A percentile compares a stretch with the other conserved stretches of the same genome.
These are phyloP conservation scores for Drosophila dunni DNA, from an alignment of 1,140 invertebrate species.

Conservation along the genomic window DNA sequence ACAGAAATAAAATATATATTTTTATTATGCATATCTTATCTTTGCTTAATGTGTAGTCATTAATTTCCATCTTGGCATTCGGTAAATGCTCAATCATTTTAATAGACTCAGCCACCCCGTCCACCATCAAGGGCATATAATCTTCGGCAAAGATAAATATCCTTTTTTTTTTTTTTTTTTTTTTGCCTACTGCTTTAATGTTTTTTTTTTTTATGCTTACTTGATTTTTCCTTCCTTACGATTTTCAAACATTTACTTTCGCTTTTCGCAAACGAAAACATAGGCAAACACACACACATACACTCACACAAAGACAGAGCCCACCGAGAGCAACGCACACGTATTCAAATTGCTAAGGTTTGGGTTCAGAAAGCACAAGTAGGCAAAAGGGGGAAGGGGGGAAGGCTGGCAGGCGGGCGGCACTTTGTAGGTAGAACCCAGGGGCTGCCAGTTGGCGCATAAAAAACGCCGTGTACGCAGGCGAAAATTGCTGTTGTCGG, in stretches of 20 bases:
- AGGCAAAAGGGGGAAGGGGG: too few relatives aligned
- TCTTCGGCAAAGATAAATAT: slow-evolving; percentile 57
- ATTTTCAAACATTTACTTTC: slow-evolving; percentile 84
- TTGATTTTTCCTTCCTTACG: slow-evolving; percentile 82
- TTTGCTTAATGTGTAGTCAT: slow-evolving; percentile 20
- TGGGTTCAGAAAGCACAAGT: slow-evolving; percentile 20
- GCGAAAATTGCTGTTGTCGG: slow-evolving; percentile 73
- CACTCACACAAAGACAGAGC: slow-evolving; percentile 1
- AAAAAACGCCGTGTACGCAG: slow-evolving; percentile 78
- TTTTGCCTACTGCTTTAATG: neutral
- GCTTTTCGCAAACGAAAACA: slow-evolving; percentile 78
- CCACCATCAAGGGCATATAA: slow-evolving; percentile 43
- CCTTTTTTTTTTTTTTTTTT: slow-evolving; percentile 26
- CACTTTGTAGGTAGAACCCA: slow-evolving; percentile 39
- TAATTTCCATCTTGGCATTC: slow-evolving; percentile 34
- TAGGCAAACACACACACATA: slow-evolving; percentile 65
- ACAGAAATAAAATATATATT: slow-evolving; percentile 24
- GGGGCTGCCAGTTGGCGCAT: slow-evolving; percentile 60
- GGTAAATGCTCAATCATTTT: slow-evolving; percentile 50
- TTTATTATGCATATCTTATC: slow-evolving; percentile 25
- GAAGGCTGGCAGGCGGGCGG: neutral
- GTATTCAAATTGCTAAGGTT: slow-evolving; percentile 70
- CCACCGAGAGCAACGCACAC: slow-evolving; percentile 38
- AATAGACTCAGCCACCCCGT: slow-evolving; percentile 24
- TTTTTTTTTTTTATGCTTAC: slow-evolving; percentile 65